Evolutionary conservation across 2,888 invertebrate species (phyloP).

Genomic region (Leucophenga montana): DNA sequence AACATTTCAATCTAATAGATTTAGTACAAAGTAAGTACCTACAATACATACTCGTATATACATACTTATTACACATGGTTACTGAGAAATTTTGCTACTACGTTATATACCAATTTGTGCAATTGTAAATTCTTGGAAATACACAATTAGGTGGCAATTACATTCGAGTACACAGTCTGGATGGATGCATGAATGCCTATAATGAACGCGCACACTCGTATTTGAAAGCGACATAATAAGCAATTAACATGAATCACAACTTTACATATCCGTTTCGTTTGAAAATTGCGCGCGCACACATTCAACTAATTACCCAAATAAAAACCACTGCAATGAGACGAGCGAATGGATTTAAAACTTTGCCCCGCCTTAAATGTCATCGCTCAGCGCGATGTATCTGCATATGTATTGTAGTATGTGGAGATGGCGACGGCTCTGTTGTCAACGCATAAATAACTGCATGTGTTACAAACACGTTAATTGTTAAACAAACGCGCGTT

Average conservation of each 20-base stretch:
- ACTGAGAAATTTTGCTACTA: too few species aligned
- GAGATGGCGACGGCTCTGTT: not conserved
- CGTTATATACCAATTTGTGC: not conserved
- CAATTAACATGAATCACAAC: conserved; percentile 66
- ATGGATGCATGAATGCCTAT: conserved; percentile 42
- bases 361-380: not conserved
- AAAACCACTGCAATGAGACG: conserved; percentile 45
- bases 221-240: conserved; percentile 52
- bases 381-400: not conserved
- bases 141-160: conserved; percentile 53
- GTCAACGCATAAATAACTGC: conserved; percentile 61
- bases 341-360: conserved; percentile 15
- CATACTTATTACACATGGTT: too few species aligned
- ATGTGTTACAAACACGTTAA: conserved; percentile 69
- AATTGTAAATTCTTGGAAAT: conserved; percentile 44
- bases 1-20: too few species aligned
- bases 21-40: too few species aligned
- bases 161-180: not conserved
- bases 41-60: too few species aligned
- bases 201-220: not conserved
- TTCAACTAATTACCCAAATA: conserved; percentile 58
- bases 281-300: conserved; percentile 22
- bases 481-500: conserved; percentile 71
- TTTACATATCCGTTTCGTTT: conserved; percentile 20
- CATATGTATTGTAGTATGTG: not conserved